Evolutionary conservation across 2,113 vertebrate species (phyloP).

Genomic region (Dasyurus viverrinus): DNA sequence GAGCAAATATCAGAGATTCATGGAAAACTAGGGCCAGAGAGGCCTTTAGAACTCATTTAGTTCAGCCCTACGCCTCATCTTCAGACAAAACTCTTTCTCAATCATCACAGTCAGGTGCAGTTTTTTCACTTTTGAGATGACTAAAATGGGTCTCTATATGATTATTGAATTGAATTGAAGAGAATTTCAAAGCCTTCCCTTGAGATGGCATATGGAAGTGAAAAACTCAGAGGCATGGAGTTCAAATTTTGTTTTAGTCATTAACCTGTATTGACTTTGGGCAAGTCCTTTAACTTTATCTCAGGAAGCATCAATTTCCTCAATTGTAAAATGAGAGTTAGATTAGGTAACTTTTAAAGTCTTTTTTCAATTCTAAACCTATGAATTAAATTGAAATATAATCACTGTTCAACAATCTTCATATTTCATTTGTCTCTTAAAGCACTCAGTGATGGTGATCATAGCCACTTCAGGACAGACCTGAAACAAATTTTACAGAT

Average conservation of each 20-base stretch:
- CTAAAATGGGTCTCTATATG: neutral
- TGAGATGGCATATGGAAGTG: neutral
- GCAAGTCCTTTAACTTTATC: neutral
- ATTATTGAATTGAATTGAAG: neutral
- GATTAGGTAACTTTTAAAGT: neutral
- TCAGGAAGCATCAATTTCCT: neutral
- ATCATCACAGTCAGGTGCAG: neutral
- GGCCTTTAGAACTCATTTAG: neutral
- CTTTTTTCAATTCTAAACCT: neutral
- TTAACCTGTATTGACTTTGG: neutral
- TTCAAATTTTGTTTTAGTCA: neutral
- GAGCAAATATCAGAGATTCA: neutral
- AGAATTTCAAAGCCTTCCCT: neutral
- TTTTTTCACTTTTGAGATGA: neutral
- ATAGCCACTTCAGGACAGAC: neutral
- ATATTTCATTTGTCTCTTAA: neutral
- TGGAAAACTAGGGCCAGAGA: neutral
- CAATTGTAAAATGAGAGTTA: neutral
- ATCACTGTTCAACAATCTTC: neutral
- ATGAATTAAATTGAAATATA: neutral
- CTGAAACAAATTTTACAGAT: neutral
- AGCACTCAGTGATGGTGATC: neutral
- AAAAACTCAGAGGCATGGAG: neutral
- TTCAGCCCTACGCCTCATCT: neutral
- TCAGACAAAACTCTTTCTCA: neutral